A percentile compares a stretch with the other conserved stretches of the same genome.
Conservation (phyloP, 2,113 vertebrate species). For the Sakesphorus luctuosus region DNA sequence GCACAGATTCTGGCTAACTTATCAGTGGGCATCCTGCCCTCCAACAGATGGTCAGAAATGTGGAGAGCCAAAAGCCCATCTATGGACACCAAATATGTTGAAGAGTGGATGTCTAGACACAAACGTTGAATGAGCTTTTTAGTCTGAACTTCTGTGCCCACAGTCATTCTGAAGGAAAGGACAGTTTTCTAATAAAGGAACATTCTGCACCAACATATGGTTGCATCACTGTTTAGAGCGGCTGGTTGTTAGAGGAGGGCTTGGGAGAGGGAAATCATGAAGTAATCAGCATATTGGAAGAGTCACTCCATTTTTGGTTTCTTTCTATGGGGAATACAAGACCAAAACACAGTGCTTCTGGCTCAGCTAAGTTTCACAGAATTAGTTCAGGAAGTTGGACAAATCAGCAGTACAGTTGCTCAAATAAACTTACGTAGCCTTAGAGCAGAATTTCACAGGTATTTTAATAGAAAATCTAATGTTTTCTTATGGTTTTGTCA, state of each 20-base stretch:
- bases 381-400: neutral
- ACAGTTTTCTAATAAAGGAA: neutral
- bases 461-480: neutral
- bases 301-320: neutral
- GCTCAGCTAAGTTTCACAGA: neutral
- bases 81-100: neutral
- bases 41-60: slow-evolving; percentile 45
- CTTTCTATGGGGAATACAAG: neutral
- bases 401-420: neutral
- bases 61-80: neutral
- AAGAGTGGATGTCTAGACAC: neutral
- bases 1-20: slow-evolving; percentile 17
- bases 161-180: neutral
- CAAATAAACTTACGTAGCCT: neutral
- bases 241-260: neutral
- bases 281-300: neutral
- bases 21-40: slow-evolving; percentile 33
- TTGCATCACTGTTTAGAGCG: neutral
- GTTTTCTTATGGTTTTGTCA: neutral
- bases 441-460: neutral
- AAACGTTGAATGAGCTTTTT: neutral
- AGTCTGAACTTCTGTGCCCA: neutral
- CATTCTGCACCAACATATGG: slow-evolving; percentile 33
- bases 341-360: neutral
- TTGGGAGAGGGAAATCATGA: neutral